Evolutionary conservation across 2,113 vertebrate genomes (phyloP), one percentile per base, ranked within the genome.

Genomic region (Fulica atra): DNA sequence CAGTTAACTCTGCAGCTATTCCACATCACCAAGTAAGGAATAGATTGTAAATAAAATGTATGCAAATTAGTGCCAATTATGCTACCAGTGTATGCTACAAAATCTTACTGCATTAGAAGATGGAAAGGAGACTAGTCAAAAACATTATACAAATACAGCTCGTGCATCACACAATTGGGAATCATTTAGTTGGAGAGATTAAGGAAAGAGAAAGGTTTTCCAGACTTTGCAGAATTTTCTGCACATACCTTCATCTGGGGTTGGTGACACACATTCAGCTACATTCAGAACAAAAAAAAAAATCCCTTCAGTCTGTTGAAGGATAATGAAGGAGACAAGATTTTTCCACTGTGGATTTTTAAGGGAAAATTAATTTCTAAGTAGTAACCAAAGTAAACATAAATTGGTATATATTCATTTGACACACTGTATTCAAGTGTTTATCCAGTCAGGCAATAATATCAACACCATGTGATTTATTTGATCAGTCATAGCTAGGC

Each of bases 391-490:
- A 91, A 88, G 51, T 44, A 87, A 84, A 68, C 20, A 51, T 40
- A 48, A 82, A 87, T 54, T 65, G 35, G 26, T 79, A 63, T 64
- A 44, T 61, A 61, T 72, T 51, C 8, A 53, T 85, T 69, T 89
- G 20, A 29, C 53, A 24, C 42, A 23, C 38, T 36, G 2, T 35
- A 76, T 64, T 73, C 28, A 81, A 61, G 50, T 85, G 44, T 84
- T 93, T 81, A 81, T 38, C 40, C 35, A 72, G 33, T 72, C 26
- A 57, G 61, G 11, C 33, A 73, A 44, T n/a, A 76, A 31, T 57
- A 68, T 76, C 63, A 85, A n/a, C 40, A 89, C n/a, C 53, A 54
- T 23, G 38, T 95, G 73, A 71, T 85, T 81, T 91, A 36, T 72
- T 77, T 91, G 70, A 85, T 84, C 81, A 79, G 36, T 72, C 63